Evolutionary conservation across 2,888 invertebrate genomes (phyloP).

Genomic region (Conops quadrifasciatus): DNA sequence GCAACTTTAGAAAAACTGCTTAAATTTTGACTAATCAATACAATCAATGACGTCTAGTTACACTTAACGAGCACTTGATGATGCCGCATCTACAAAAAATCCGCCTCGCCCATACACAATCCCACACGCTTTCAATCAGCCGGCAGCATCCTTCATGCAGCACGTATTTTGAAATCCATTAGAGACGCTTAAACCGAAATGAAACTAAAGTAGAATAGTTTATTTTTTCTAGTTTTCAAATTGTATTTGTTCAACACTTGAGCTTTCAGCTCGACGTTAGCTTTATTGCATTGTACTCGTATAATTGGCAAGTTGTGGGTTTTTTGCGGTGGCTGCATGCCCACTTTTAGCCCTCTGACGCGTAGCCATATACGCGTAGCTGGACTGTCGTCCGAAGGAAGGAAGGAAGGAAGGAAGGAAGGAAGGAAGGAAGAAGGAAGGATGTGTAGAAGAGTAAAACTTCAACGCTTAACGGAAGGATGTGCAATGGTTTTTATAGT

Average conservation of each 20-base stretch:
- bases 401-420: neutral
- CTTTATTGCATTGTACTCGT: conserved; percentile 1
- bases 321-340: neutral
- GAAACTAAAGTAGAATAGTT: neutral
- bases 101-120: too few relatives aligned
- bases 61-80: too few relatives aligned
- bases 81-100: too few relatives aligned
- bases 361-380: too few relatives aligned
- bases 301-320: conserved; percentile 9
- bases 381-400: too few relatives aligned
- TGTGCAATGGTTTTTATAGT: too few relatives aligned
- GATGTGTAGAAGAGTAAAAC: too few relatives aligned
- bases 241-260: conserved; percentile 23
- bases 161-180: conserved; percentile 19
- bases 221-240: conserved; percentile 6
- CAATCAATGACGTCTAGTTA: too few relatives aligned
- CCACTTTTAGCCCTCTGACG: neutral
- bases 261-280: conserved; percentile 13
- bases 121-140: neutral
- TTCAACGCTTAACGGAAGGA: too few relatives aligned
- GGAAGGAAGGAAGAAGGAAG: neutral
- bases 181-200: neutral
- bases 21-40: too few relatives aligned
- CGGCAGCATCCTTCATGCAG: neutral
- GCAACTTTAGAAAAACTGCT: too few relatives aligned